Percentiles rank a stretch among this genome's conserved stretches.
phyloP scores from a whole-genome alignment of 2,888 invertebrate genomes.

The Dioctria rufipes region DNA sequence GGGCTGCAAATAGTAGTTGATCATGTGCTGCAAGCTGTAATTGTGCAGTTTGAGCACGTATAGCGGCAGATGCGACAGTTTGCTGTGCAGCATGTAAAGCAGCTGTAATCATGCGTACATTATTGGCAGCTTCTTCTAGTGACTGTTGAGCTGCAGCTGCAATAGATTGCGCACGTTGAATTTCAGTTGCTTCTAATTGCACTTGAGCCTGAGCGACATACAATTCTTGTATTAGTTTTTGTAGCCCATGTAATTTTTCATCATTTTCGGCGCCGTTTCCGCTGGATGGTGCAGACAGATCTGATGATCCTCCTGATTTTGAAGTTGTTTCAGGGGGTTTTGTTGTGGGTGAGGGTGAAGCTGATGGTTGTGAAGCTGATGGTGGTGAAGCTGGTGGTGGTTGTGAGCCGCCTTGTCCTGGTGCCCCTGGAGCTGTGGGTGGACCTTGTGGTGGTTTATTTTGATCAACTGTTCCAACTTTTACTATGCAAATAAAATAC shows the following conservation, averaged over 20 bases:
- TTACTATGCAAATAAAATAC: background rate
- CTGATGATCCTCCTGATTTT: background rate
- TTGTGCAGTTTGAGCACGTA: slow-evolving; percentile 70
- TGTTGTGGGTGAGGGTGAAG: background rate
- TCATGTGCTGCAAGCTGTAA: slow-evolving; percentile 71
- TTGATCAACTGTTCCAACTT: background rate
- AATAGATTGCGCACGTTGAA: slow-evolving; percentile 68
- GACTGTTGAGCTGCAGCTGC: slow-evolving; percentile 67
- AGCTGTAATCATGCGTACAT: slow-evolving; percentile 68
- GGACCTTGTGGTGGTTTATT: background rate
- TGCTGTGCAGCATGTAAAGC: slow-evolving; percentile 69
- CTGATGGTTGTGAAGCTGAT: background rate
- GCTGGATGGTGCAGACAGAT: background rate
- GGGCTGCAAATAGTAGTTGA: slow-evolving; percentile 70
- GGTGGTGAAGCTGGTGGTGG: slow-evolving; percentile 15
- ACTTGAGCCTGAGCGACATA: slow-evolving; percentile 70
- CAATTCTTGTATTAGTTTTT: slow-evolving; percentile 67
- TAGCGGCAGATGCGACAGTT: slow-evolving; percentile 69
- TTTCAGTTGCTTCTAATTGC: slow-evolving; percentile 69
- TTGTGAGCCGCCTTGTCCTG: background rate
- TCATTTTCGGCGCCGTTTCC: background rate
- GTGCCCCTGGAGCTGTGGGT: background rate
- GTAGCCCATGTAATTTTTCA: slow-evolving; percentile 59
- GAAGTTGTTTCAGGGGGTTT: background rate
- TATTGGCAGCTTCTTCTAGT: slow-evolving; percentile 69